A percentile compares a stretch with the other conserved stretches of the same genome.
Evolutionary conservation across 1,140 invertebrate species (phyloP).

Genomic region (Trigoniulus corallinus): DNA sequence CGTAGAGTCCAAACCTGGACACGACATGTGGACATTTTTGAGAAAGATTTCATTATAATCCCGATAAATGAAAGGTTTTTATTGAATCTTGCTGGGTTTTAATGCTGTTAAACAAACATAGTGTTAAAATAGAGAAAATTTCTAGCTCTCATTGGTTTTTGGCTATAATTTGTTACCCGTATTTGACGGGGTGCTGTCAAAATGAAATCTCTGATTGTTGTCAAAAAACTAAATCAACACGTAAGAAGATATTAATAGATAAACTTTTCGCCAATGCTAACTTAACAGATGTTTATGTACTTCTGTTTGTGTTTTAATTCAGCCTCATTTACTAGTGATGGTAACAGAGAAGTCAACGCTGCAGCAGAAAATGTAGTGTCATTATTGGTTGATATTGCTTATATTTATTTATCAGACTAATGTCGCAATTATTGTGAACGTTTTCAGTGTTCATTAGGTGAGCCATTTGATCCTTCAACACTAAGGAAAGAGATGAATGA

Average conservation of each 20-base stretch:
- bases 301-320: no score
- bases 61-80: slow-evolving; percentile 88
- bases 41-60: slow-evolving; percentile 91
- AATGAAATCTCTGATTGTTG: not conserved
- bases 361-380: no score
- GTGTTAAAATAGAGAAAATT: slow-evolving; percentile 14
- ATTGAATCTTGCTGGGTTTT: slow-evolving; percentile 1
- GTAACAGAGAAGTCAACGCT: no score
- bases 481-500: no score
- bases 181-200: not conserved
- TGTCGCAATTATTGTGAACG: no score
- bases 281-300: no score
- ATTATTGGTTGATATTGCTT: no score
- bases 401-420: no score
- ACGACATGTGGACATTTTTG: slow-evolving; percentile 87
- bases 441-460: not conserved
- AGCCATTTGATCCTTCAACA: no score
- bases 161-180: slow-evolving; percentile 50
- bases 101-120: not conserved
- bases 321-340: no score
- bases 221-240: not conserved
- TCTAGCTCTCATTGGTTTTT: slow-evolving; percentile 83
- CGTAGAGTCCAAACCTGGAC: slow-evolving; percentile 87
- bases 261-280: no score
- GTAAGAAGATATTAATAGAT: no score